phyloP scores from a whole-genome alignment of 2,888 invertebrate genomes.

The Synanthedon vespiformis region DNA sequence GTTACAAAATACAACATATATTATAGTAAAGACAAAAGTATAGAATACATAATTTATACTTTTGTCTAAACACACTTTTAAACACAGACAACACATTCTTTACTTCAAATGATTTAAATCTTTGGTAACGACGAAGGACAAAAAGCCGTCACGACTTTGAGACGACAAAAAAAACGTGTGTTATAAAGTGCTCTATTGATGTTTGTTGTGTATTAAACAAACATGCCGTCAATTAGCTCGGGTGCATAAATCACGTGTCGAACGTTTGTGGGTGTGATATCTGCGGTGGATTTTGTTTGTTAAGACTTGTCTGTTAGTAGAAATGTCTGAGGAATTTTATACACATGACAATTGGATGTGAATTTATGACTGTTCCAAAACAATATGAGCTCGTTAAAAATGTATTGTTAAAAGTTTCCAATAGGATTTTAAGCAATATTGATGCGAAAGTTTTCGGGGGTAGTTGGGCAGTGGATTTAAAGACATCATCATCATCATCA shows the following conservation, averaged over 20 bases:
- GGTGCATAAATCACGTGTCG: slow-evolving; percentile 24
- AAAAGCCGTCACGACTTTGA: neutral
- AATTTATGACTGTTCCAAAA: neutral
- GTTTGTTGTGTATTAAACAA: slow-evolving; percentile 1
- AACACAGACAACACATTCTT: no score
- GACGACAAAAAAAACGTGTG: neutral
- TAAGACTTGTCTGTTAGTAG: neutral
- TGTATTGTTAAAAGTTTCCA: neutral
- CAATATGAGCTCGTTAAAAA: neutral
- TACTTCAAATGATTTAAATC: no score
- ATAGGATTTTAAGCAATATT: neutral
- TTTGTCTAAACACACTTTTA: no score
- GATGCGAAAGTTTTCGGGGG: no score
- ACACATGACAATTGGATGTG: neutral
- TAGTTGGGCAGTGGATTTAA: no score
- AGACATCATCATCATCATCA: no score
- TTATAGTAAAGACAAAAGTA: no score
- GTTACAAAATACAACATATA: no score
- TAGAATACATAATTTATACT: no score
- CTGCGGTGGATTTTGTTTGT: neutral
- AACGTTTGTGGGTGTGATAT: slow-evolving; percentile 17
- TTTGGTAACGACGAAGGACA: neutral
- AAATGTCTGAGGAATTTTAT: neutral
- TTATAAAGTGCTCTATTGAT: neutral
- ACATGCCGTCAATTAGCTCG: slow-evolving; percentile 23